These are phyloP conservation scores for Pogonomyrmex barbatus DNA, from an alignment of 1,140 invertebrate genomes.

Conservation along the genomic window DNA sequence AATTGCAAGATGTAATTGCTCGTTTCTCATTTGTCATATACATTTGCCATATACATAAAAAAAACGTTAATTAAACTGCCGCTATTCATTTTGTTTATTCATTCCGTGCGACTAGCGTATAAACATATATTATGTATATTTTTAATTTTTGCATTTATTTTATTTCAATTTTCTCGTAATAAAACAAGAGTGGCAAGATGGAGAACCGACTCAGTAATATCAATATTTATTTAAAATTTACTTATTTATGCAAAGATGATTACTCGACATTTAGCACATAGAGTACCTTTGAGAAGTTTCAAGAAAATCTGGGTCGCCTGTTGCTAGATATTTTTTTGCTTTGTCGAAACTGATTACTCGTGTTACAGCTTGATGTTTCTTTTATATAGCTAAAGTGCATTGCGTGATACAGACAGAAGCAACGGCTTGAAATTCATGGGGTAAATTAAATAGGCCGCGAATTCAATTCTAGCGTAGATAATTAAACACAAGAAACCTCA, in stretches of 20 bases:
- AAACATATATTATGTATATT: conserved; percentile 10
- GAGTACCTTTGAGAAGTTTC: background rate
- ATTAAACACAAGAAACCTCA: conserved; percentile 38
- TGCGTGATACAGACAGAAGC: conserved; percentile 36
- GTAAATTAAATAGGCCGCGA: conserved; percentile 43
- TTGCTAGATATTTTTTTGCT: conserved; percentile 9
- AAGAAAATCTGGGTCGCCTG: background rate
- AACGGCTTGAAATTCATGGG: background rate
- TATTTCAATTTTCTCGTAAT: background rate
- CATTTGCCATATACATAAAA: conserved; percentile 5
- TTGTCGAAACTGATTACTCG: conserved; percentile 32
- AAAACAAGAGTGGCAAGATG: background rate
- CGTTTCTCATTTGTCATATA: background rate
- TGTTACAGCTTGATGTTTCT: conserved; percentile 42
- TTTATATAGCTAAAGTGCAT: conserved; percentile 17
- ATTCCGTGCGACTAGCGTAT: background rate
- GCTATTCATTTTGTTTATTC: background rate
- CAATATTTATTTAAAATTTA: background rate
- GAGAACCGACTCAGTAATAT: background rate
- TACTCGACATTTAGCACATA: no score
- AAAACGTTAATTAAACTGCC: conserved; percentile 13
- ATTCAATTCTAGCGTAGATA: conserved; percentile 35
- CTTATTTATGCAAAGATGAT: background rate
- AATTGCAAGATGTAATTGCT: background rate
- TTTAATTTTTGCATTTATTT: conserved; percentile 2